These are phyloP conservation scores for Malthinus flaveolus DNA, from an alignment of 2,888 invertebrate genomes.

Conservation along the genomic window DNA sequence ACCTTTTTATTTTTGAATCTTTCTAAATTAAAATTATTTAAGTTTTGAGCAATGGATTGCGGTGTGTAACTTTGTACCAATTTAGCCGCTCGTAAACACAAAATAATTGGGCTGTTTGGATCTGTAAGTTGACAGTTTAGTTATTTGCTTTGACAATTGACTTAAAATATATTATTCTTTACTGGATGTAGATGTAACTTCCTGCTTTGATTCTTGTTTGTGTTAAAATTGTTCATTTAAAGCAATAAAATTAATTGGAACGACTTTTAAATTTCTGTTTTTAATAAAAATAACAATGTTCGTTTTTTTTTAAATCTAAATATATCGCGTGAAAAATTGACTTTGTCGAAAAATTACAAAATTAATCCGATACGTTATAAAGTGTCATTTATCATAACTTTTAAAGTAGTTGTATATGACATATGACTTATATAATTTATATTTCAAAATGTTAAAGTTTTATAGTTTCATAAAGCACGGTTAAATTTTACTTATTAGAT, in stretches of 20 bases:
- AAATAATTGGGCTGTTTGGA: conserved; percentile 54
- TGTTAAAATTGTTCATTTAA: conserved; percentile 13
- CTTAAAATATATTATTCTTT: conserved; percentile 45
- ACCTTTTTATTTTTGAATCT: no score
- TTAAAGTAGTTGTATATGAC: not conserved
- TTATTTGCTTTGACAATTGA: conserved; percentile 53
- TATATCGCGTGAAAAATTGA: conserved; percentile 6
- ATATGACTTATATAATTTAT: no score
- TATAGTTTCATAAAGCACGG: conserved; percentile 13
- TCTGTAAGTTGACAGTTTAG: conserved; percentile 53
- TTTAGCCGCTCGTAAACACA: conserved; percentile 53
- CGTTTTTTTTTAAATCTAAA: conserved; percentile 3
- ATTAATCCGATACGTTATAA: not conserved
- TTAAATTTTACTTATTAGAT: conserved; percentile 12
- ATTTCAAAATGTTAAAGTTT: conserved; percentile 5
- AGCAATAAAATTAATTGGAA: conserved; percentile 9
- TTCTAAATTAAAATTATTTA: no score
- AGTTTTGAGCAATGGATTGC: not conserved
- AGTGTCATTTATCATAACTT: not conserved
- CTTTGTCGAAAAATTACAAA: conserved; percentile 3
- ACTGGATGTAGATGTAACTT: conserved; percentile 24
- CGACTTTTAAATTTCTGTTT: not conserved
- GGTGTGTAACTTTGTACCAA: conserved; percentile 33
- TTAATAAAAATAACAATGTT: not conserved
- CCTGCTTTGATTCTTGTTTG: conserved; percentile 23